phyloP scores from a whole-genome alignment of 2,888 invertebrate species.

The Ceraclea dissimilis region DNA sequence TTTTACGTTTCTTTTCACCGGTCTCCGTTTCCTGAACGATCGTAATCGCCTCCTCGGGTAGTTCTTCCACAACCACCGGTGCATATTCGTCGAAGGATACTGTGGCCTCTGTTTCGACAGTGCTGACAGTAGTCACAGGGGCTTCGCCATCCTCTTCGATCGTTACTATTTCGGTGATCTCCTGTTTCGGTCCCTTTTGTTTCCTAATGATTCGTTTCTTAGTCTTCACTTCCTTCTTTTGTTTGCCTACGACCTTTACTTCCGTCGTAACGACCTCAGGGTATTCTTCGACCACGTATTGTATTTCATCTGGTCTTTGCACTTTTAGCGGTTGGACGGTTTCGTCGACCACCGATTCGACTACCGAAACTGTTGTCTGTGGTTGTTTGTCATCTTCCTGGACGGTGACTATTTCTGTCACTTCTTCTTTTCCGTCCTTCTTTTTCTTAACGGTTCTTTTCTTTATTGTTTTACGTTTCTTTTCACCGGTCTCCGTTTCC shows the following conservation, averaged over 20 bases:
- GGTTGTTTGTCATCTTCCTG: constrained; percentile 25
- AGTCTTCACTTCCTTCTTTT: constrained; percentile 22
- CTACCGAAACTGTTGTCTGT: constrained; percentile 24
- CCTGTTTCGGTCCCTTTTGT: constrained; percentile 28
- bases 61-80: not conserved
- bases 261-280: not conserved
- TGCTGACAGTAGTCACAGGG: constrained; percentile 32
- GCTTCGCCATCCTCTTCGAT: constrained; percentile 37
- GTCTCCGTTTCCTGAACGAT: constrained; percentile 25
- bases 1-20: constrained; percentile 21
- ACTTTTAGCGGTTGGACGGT: constrained; percentile 19
- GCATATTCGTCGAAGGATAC: not conserved
- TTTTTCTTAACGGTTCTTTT: constrained; percentile 30
- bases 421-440: constrained; percentile 30
- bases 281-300: constrained; percentile 31
- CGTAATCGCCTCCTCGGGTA: constrained; percentile 30
- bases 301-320: constrained; percentile 33
- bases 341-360: constrained; percentile 28
- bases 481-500: too few species aligned
- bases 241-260: not conserved
- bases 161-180: constrained; percentile 35
- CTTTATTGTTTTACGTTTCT: not conserved
- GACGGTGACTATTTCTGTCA: constrained; percentile 33
- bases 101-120: not conserved
- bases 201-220: constrained; percentile 37